Base-by-base conservation (phyloP, 2,797 vertebrate genomes). In the Oryzias dopingdopingensis region DNA sequence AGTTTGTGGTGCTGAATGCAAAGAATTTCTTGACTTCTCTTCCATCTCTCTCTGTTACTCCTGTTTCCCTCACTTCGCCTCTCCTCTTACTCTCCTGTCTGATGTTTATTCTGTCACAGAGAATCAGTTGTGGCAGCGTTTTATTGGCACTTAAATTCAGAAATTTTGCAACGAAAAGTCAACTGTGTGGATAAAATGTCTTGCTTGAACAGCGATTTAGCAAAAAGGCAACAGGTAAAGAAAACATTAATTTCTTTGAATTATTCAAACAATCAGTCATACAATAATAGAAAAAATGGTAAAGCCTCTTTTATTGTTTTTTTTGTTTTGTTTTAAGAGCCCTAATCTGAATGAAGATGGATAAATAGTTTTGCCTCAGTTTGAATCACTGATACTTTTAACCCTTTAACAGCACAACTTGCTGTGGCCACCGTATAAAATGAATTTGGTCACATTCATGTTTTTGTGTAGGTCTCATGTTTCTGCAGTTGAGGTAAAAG, bases 401-500 rank as follows among this genome's bases (percentile, higher is more conserved):
- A 26, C 22, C 50, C 49, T 56, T 40, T 50, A 26, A 64, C 52
- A 63, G 64, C 23, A 47, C 56, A 59, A 55, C 54, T 67, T 48
- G 51, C 3, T 32, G 32, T 62, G 10, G 47, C 63, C 41, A 58
- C 52, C 56, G 65, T 67, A 50, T 59, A 59, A 52, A 68, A 57
- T 48, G 43, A 71, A 59, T 52, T 45, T 46, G 54, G 54, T n/a
- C 26, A 52, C 13, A 22, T 24, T 47, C 40, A 24, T 49, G 58
- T 17, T 10, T 48, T 43, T 40, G 54, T 52, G 51, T 41, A 56
- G 49, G 42, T 37, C 59, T 62, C 20, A 12, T 63, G 63, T 58
- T 64, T 67, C 67, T 58, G 71, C 71, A 62, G 70, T 60, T 52
- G 71, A 89, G 88, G 88, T 87, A 86, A 89, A 79, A 79, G 83